Percentiles rank a stretch among this genome's conserved stretches.
phyloP scores from a whole-genome alignment of 1,140 invertebrate species.

The Papilio dardanus region DNA sequence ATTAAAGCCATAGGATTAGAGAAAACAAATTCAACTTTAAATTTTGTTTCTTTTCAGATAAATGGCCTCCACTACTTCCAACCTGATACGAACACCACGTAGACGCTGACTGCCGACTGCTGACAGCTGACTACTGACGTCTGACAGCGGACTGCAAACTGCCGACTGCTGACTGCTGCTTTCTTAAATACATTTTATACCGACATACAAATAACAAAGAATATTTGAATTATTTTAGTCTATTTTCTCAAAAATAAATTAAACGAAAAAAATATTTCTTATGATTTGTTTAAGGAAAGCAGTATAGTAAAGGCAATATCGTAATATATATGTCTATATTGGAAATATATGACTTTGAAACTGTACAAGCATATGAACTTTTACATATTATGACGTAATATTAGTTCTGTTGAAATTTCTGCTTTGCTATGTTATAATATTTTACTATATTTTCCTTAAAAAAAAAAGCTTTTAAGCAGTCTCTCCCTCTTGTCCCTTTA shows the following conservation, averaged over 20 bases:
- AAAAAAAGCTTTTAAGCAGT: too few relatives aligned
- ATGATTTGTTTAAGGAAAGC: neutral
- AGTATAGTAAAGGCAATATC: neutral
- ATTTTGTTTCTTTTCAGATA: constrained; percentile 83
- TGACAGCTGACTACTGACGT: constrained; percentile 29
- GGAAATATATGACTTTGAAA: neutral
- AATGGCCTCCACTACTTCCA: constrained; percentile 89
- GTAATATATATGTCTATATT: neutral
- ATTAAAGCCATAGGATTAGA: too few relatives aligned
- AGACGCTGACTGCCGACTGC: constrained; percentile 43
- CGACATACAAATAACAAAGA: neutral
- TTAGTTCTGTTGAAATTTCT: constrained; percentile 1
- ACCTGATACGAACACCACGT: constrained; percentile 82
- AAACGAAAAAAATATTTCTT: neutral
- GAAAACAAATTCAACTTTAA: neutral
- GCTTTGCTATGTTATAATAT: too few relatives aligned
- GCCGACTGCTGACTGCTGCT: constrained; percentile 6
- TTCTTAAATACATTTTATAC: neutral
- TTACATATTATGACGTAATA: neutral
- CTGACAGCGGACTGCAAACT: neutral
- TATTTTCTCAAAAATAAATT: too few relatives aligned
- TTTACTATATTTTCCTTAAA: neutral
- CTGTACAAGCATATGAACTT: neutral
- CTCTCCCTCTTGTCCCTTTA: too few relatives aligned
- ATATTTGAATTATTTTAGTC: too few relatives aligned